These are phyloP conservation scores for Solen grandis DNA, from an alignment of 1,140 invertebrate species.

Conservation along the genomic window DNA sequence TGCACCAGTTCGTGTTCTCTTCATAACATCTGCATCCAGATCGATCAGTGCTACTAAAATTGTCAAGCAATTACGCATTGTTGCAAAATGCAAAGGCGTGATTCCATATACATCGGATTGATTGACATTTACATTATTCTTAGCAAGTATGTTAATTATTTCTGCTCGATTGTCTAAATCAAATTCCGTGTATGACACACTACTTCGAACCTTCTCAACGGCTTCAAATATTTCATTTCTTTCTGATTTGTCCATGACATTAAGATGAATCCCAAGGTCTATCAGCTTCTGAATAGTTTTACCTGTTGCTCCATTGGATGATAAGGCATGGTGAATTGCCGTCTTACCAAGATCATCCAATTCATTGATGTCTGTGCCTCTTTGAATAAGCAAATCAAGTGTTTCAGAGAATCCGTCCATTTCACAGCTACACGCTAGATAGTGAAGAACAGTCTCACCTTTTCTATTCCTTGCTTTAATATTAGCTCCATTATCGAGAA, in stretches of 20 bases:
- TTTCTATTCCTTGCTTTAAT: not conserved
- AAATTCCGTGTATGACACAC: not conserved
- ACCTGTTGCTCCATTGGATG: not conserved
- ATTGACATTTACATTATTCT: slow-evolving; percentile 10
- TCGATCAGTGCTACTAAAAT: not conserved
- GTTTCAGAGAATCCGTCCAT: not conserved
- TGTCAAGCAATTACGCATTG: not conserved
- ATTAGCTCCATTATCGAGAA: not conserved
- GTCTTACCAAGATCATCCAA: not conserved
- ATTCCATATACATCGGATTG: not conserved
- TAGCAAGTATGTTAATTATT: not conserved
- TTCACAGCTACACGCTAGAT: not conserved
- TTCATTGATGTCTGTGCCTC: not conserved
- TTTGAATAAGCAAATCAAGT: not conserved
- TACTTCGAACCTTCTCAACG: not conserved
- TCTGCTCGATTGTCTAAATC: not conserved
- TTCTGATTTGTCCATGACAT: slow-evolving; percentile 1
- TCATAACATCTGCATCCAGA: not conserved
- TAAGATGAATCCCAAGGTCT: not conserved
- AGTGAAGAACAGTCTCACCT: slow-evolving; percentile 1
- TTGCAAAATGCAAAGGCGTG: slow-evolving; percentile 20
- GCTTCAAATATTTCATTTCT: slow-evolving; percentile 3
- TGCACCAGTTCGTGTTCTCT: slow-evolving; percentile 18
- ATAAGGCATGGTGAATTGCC: not conserved
- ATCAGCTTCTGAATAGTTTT: not conserved